A percentile compares a stretch with the other conserved stretches of the same genome.
Evolutionary conservation across 2,888 invertebrate species (phyloP).

Genomic region (Plagiodera versicolora): DNA sequence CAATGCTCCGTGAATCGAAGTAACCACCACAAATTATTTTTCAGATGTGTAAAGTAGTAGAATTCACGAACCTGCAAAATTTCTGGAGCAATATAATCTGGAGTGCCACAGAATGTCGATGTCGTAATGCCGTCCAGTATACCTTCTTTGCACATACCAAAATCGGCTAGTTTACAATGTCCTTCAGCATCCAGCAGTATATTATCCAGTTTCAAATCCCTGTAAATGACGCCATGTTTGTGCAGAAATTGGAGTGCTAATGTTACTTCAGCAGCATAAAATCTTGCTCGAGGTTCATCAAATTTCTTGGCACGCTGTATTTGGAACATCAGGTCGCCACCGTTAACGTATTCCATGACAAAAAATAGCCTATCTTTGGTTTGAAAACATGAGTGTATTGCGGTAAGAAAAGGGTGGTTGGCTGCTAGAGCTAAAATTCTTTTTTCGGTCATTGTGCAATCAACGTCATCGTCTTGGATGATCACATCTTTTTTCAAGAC

Average conservation of each 20-base stretch:
- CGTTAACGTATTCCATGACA: conserved; percentile 99
- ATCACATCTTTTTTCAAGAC: conserved; percentile 97
- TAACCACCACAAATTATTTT: no score
- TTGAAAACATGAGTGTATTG: conserved; percentile 96
- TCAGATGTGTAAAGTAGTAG: no score
- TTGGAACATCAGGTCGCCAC: conserved; percentile 99
- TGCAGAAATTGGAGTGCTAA: conserved; percentile 97
- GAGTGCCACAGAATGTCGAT: conserved; percentile 98
- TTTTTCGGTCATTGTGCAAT: conserved; percentile 98
- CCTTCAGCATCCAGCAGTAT: conserved; percentile 95
- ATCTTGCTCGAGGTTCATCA: conserved; percentile 92
- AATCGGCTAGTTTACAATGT: conserved; percentile 91
- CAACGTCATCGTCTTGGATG: conserved; percentile 98
- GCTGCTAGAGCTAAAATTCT: conserved; percentile 96
- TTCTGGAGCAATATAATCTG: conserved; percentile 98
- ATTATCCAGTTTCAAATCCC: conserved; percentile 98
- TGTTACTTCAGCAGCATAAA: conserved; percentile 98
- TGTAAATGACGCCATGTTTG: conserved; percentile 95
- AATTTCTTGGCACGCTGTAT: conserved; percentile 98
- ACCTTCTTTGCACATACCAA: conserved; percentile 94
- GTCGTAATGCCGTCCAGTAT: conserved; percentile 86
- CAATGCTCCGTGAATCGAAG: no score
- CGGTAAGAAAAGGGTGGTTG: conserved; percentile 96
- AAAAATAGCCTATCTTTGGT: conserved; percentile 89
- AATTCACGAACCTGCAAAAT: conserved; percentile 46